Conservation (phyloP, 2,113 vertebrate genomes). For the Perognathus longimembris region DNA sequence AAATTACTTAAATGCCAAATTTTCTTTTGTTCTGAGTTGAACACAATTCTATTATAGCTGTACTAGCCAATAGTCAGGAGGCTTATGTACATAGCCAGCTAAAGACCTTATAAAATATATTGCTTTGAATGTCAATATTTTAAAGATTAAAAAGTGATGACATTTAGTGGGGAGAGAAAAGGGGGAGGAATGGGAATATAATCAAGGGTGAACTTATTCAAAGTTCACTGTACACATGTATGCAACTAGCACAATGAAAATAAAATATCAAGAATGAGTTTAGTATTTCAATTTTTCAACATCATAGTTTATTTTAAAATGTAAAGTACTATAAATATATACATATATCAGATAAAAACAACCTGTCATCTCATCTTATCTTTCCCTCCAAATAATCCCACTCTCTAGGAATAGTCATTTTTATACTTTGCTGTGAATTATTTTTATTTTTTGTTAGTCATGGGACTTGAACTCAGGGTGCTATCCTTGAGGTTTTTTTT, state of each 20-base stretch:
- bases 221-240: no score
- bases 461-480: no score
- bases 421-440: neutral
- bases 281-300: constrained; percentile 32
- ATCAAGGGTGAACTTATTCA: no score
- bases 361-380: neutral
- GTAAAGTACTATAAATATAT: neutral
- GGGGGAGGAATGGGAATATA: no score
- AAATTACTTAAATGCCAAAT: no score
- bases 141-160: constrained; percentile 26
- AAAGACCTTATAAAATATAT: neutral
- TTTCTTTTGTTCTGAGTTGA: constrained; percentile 7
- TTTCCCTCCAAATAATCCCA: neutral
- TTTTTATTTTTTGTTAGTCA: no score
- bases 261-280: neutral
- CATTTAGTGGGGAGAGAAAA: no score
- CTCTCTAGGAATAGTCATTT: neutral
- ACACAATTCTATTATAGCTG: neutral
- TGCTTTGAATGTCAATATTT: constrained; percentile 28
- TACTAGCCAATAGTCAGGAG: neutral
- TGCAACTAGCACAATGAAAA: no score
- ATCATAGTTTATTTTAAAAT: constrained; percentile 35
- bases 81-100: constrained; percentile 1
- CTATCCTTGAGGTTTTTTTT: no score
- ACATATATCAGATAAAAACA: constrained; percentile 13